Evolutionary conservation across 2,797 vertebrate species (phyloP).

Genomic region (Parauchenoglanis punctatus): DNA sequence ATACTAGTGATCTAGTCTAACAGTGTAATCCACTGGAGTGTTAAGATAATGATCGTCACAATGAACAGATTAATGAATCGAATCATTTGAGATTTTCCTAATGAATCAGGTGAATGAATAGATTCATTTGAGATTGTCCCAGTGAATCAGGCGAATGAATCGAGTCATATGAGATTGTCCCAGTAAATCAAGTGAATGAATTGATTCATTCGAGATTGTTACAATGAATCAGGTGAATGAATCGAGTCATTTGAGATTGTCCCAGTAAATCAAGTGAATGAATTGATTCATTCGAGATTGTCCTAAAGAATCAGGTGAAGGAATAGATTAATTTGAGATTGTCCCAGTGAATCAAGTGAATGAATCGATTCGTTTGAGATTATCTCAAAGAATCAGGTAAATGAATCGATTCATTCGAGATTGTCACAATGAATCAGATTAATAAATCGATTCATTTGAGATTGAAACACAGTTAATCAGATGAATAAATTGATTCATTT

Average conservation of each 20-base stretch:
- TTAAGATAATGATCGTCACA: not conserved
- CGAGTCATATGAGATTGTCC: not conserved
- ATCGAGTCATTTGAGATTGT: too few relatives aligned
- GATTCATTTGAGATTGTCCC: not conserved
- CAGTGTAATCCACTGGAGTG: not conserved
- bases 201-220: not conserved
- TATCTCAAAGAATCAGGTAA: not conserved
- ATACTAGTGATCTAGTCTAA: conserved; percentile 24
- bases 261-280: not conserved
- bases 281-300: not conserved
- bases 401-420: not conserved
- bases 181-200: not conserved
- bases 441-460: not conserved
- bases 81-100: not conserved
- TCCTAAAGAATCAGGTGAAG: not conserved
- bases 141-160: not conserved
- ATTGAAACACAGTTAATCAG: not conserved
- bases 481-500: not conserved
- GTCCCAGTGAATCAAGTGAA: not conserved
- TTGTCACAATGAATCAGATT: not conserved
- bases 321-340: not conserved
- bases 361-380: not conserved
- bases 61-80: not conserved
- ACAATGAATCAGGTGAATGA: not conserved
- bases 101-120: not conserved